phyloP scores from a whole-genome alignment of 2,113 vertebrate genomes.

The Hydropotes inermis region DNA sequence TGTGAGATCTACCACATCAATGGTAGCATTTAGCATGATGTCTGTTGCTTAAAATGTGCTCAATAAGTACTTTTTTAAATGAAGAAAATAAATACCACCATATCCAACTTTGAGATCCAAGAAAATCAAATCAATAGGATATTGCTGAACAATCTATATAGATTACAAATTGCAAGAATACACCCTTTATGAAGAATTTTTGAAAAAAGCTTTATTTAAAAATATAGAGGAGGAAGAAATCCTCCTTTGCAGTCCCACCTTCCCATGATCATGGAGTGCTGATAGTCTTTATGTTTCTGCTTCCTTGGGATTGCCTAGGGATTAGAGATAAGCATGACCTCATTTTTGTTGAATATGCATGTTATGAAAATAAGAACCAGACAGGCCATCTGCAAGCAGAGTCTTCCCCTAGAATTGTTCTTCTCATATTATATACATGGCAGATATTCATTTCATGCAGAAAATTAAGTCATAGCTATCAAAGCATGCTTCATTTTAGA shows the following conservation, averaged over 20 bases:
- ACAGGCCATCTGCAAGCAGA: slow-evolving; percentile 48
- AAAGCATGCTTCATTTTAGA: slow-evolving; percentile 57
- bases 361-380: slow-evolving; percentile 39
- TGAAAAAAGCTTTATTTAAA: background rate
- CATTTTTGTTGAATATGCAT: slow-evolving; percentile 36
- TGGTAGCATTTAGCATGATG: background rate
- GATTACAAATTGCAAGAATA: background rate
- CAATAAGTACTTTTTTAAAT: slow-evolving; percentile 33
- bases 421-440: slow-evolving; percentile 19
- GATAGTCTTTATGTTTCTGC: slow-evolving; percentile 34
- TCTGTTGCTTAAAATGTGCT: background rate
- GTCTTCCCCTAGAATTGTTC: slow-evolving; percentile 55
- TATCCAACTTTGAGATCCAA: slow-evolving; percentile 23
- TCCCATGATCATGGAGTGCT: background rate
- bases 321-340: slow-evolving; percentile 45
- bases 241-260: background rate
- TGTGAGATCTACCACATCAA: background rate
- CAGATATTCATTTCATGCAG: slow-evolving; percentile 60
- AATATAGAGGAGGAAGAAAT: background rate
- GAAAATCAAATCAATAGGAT: background rate
- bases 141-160: background rate
- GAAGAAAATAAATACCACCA: background rate
- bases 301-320: slow-evolving; percentile 19
- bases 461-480: slow-evolving; percentile 71
- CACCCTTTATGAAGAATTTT: background rate